Evolutionary conservation across 2,113 vertebrate species (phyloP), one percentile per base, ranked within the genome.

Genomic region (Athene cunicularia): DNA sequence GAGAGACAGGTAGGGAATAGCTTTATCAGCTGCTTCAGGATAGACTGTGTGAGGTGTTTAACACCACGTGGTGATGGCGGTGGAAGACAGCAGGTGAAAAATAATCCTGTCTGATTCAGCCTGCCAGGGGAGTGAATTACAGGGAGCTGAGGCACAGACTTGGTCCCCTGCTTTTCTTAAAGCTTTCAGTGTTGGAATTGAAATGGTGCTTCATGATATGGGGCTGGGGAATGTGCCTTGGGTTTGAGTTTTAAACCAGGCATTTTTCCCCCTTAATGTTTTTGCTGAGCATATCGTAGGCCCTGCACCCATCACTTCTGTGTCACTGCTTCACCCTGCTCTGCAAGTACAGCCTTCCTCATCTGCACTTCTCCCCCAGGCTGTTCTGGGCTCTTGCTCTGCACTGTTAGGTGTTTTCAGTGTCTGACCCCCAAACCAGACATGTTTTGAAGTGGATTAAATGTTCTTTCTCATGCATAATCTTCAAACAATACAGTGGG

Each of bases 191-290:
- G 43, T 72, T n/a, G 37, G 60, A 80, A n/a, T 20, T 37, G 18
- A 32, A 80, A 60, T 45, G 17, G 23, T 35, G 60, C 50, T 47
- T 66, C 49, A 11, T 59, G 33, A 12, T 12, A 5, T 1, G 1
- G 30, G 3, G 2, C 45, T 67, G 82, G 16, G 9, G 17, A 8
- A 41, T 53, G 27, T 0, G 0, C 32, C 41, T 20, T 43, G 52
- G 14, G 4, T 12, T 43, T 41, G 21, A 62, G 47, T 63, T 77
- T 74, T 30, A 77, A 74, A 80, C 49, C 43, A 14, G 63, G 33
- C 8, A 0, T 20, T 76, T 72, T 47, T 30, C 11, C 32, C 20
- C 12, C 19, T 30, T 32, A 8, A 19, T 22, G 11, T 8, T 85
- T 53, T 68, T 80, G 43, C 18, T 16, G 5, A 49, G 26, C 47